A percentile compares a stretch with the other conserved stretches of the same genome.
Evolutionary conservation across 1,140 invertebrate genomes (phyloP).

Genomic region (Gyrodactylus bullatarudis): DNA sequence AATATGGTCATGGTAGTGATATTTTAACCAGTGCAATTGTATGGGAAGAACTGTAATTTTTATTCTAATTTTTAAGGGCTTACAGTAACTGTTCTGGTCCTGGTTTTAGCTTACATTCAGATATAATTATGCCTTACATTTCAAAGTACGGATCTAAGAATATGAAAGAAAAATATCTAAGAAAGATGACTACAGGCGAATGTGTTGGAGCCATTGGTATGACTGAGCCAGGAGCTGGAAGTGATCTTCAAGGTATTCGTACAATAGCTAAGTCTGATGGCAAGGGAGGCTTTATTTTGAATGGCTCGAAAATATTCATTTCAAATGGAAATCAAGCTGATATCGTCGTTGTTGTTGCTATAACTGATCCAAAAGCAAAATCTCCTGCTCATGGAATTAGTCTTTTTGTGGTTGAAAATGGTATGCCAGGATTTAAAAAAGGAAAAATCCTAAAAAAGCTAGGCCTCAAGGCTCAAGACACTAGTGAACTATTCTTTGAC

Average conservation of each 20-base stretch:
- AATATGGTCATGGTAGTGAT: slow-evolving; percentile 21
- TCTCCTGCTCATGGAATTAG: slow-evolving; percentile 22
- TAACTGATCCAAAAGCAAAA: slow-evolving; percentile 20
- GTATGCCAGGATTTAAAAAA: slow-evolving; percentile 22
- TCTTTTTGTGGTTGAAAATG: slow-evolving; percentile 22
- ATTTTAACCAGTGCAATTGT: slow-evolving; percentile 19
- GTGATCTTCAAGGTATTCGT: slow-evolving; percentile 22
- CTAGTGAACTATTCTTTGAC: slow-evolving; percentile 24
- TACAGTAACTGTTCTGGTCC: slow-evolving; percentile 21
- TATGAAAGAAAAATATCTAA: slow-evolving; percentile 21
- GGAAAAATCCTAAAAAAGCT: slow-evolving; percentile 22
- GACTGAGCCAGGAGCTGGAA: slow-evolving; percentile 23
- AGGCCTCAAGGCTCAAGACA: slow-evolving; percentile 23
- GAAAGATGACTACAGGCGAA: slow-evolving; percentile 19
- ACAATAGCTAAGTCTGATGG: slow-evolving; percentile 22
- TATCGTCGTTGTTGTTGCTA: slow-evolving; percentile 22
- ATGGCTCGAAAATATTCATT: slow-evolving; percentile 23
- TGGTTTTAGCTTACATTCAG: slow-evolving; percentile 21
- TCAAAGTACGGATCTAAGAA: slow-evolving; percentile 20
- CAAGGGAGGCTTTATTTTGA: slow-evolving; percentile 21
- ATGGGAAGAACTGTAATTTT: slow-evolving; percentile 13
- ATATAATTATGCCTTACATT: slow-evolving; percentile 25
- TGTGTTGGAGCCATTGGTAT: slow-evolving; percentile 23
- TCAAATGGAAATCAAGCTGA: slow-evolving; percentile 23
- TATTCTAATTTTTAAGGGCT: slow-evolving; percentile 12